A percentile compares a stretch with the other conserved stretches of the same genome.
Evolutionary conservation across 2,797 vertebrate species (phyloP).

Genomic region (Platyrinchus mystaceus): DNA sequence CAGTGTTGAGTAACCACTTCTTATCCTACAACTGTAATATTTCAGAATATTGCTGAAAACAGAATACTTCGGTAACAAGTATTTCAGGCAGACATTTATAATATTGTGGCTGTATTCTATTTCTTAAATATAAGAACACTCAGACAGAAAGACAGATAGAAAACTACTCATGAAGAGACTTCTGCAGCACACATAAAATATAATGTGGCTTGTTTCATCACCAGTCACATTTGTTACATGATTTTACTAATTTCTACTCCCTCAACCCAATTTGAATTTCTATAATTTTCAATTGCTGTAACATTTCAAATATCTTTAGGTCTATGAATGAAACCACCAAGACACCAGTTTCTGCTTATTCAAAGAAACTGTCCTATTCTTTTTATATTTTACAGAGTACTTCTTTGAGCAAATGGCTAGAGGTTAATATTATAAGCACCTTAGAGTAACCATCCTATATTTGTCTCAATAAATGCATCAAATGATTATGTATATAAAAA

Average conservation of each 20-base stretch:
- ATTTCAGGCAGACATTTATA: neutral
- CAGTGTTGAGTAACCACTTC: neutral
- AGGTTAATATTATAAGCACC: neutral
- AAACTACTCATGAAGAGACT: neutral
- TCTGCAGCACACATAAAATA: neutral
- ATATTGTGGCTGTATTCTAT: neutral
- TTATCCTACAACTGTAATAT: neutral
- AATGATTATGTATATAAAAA: neutral
- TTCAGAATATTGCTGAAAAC: neutral
- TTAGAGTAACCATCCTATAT: neutral
- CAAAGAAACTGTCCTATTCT: neutral
- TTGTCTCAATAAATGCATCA: constrained; percentile 6
- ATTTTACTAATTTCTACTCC: neutral
- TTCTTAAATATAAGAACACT: neutral
- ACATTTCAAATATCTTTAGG: neutral
- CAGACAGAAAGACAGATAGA: neutral
- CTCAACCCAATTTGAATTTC: neutral
- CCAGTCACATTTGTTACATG: neutral
- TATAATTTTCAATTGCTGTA: neutral
- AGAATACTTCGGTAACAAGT: neutral
- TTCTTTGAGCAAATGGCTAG: neutral
- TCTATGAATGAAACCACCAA: neutral
- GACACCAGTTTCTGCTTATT: neutral
- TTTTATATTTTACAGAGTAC: neutral
- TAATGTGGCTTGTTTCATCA: neutral